These are phyloP conservation scores for Tetranychus piercei DNA, from an alignment of 2,888 invertebrate species.

Conservation along the genomic window DNA sequence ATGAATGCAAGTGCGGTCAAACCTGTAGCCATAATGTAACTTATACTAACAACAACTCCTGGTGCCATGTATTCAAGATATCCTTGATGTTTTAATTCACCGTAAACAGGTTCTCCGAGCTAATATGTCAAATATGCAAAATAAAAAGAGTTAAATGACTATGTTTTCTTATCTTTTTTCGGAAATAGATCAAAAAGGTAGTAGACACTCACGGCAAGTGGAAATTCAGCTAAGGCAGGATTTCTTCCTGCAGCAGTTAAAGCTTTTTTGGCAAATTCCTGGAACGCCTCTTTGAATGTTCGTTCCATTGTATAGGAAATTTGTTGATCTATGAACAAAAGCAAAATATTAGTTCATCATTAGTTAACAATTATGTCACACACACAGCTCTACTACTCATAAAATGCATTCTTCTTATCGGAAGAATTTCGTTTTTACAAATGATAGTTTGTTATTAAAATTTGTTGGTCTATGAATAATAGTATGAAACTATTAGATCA, in stretches of 20 bases:
- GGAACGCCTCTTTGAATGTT: slow-evolving; percentile 64
- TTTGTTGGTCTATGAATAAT: slow-evolving; percentile 64
- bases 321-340: slow-evolving; percentile 56
- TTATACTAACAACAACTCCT: slow-evolving; percentile 84
- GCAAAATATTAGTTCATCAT: slow-evolving; percentile 7
- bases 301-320: slow-evolving; percentile 72
- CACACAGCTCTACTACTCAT: neutral
- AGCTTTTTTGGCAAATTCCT: slow-evolving; percentile 58
- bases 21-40: slow-evolving; percentile 87
- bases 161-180: no score
- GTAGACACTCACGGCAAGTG: slow-evolving; percentile 30
- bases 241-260: slow-evolving; percentile 57
- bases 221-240: slow-evolving; percentile 50
- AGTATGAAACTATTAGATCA: no score
- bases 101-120: slow-evolving; percentile 27
- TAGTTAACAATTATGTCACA: neutral
- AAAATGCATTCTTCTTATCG: no score
- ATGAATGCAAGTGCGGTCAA: slow-evolving; percentile 77
- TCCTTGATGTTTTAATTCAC: slow-evolving; percentile 42
- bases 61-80: slow-evolving; percentile 93
- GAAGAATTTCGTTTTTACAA: no score
- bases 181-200: no score
- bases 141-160: no score
- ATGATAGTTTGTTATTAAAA: no score
- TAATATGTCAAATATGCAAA: neutral